phyloP scores from a whole-genome alignment of 1,140 invertebrate genomes.

The Megalonaias nervosa region DNA sequence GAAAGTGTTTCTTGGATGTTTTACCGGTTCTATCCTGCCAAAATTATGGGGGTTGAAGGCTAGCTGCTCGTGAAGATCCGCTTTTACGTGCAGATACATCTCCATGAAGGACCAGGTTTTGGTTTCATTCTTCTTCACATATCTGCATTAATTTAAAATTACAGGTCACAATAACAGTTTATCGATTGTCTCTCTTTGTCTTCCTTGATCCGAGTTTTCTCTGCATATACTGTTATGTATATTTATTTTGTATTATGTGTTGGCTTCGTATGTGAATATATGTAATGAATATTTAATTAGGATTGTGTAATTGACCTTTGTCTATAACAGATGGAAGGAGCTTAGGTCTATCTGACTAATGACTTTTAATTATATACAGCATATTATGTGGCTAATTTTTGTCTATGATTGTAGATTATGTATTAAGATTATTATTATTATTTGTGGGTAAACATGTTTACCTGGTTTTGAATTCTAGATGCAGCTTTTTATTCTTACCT shows the following conservation, averaged over 20 bases:
- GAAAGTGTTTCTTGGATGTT: not conserved
- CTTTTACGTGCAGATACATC: slow-evolving; percentile 51
- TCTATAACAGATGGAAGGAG: too few relatives aligned
- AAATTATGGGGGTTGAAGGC: slow-evolving; percentile 51
- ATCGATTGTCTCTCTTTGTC: not conserved
- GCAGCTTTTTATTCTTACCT: too few relatives aligned
- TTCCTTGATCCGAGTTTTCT: not conserved
- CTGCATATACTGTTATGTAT: not conserved
- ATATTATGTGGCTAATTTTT: too few relatives aligned
- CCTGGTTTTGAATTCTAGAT: too few relatives aligned
- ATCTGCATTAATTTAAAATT: slow-evolving; percentile 20
- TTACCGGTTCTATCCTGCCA: slow-evolving; percentile 38
- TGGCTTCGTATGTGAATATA: too few relatives aligned
- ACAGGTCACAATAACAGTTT: not conserved
- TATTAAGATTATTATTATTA: too few relatives aligned
- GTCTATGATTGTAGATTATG: too few relatives aligned
- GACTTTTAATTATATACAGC: too few relatives aligned
- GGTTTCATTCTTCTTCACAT: slow-evolving; percentile 37
- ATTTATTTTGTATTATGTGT: not conserved
- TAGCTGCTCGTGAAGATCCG: slow-evolving; percentile 41
- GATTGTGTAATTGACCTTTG: too few relatives aligned
- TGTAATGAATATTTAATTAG: too few relatives aligned
- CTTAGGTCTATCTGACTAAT: too few relatives aligned
- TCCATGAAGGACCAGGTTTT: slow-evolving; percentile 49
- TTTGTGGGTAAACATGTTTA: too few relatives aligned